phyloP scores from a whole-genome alignment of 2,113 vertebrate species.

The Actenoides lindsayi region DNA sequence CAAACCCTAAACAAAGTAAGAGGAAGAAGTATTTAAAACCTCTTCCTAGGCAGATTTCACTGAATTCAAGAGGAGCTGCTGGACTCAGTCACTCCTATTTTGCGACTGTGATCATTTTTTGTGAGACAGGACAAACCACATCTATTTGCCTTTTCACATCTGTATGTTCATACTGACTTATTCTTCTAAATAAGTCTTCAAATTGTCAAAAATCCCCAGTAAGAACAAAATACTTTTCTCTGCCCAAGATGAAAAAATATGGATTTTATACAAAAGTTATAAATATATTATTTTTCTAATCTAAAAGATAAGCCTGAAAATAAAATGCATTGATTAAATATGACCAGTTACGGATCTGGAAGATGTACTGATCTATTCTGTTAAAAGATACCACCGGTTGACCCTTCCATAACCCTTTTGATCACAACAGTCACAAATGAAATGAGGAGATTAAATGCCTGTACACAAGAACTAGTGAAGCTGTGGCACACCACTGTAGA shows the following conservation, averaged over 20 bases:
- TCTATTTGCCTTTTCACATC: background rate
- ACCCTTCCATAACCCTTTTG: background rate
- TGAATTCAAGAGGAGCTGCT: background rate
- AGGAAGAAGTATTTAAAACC: background rate
- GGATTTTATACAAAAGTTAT: background rate
- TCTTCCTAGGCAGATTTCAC: background rate
- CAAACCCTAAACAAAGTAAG: background rate
- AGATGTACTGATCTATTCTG: background rate
- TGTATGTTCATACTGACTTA: background rate
- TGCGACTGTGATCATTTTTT: background rate
- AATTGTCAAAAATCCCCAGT: background rate
- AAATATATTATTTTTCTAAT: background rate
- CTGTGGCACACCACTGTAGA: rapidly evolving
- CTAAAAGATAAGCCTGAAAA: background rate
- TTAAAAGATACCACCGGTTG: background rate
- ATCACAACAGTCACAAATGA: background rate
- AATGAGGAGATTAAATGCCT: background rate
- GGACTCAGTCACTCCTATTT: background rate
- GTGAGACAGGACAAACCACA: background rate
- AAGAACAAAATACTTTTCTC: background rate
- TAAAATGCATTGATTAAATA: background rate
- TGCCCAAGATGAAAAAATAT: background rate
- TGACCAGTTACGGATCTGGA: background rate
- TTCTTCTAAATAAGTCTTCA: background rate
- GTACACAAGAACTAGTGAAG: background rate